Evolutionary conservation across 1,140 invertebrate genomes (phyloP).

Genomic region (Drosophila paulistorum): DNA sequence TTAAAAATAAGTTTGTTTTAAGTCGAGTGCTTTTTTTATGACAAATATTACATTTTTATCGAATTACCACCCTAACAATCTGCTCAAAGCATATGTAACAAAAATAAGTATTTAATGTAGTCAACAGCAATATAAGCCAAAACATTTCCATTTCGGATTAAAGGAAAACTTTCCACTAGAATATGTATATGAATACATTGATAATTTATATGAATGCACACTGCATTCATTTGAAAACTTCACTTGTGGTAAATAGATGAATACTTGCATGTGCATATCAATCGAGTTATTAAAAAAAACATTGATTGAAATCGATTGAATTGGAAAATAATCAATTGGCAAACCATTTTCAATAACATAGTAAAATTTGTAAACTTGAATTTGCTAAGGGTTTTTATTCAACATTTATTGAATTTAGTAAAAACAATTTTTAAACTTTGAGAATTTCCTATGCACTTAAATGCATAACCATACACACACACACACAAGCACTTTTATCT

Average conservation of each 20-base stretch:
- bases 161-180: background rate
- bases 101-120: background rate
- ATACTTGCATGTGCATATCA: background rate
- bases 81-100: background rate
- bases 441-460: constrained; percentile 3
- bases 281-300: background rate
- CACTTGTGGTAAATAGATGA: background rate
- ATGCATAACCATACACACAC: background rate
- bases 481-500: background rate
- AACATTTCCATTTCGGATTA: background rate
- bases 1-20: constrained; percentile 15
- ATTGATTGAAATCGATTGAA: constrained; percentile 2
- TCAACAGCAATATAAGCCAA: background rate
- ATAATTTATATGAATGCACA: background rate
- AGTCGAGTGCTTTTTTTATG: background rate
- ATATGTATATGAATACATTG: background rate
- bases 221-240: background rate
- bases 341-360: background rate
- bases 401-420: background rate
- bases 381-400: background rate
- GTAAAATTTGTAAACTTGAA: background rate
- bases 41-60: background rate
- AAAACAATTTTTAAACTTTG: background rate
- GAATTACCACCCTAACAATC: background rate
- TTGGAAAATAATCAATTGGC: constrained; percentile 3